phyloP scores from a whole-genome alignment of 1,140 invertebrate genomes.

The Sycophila sp. region DNA sequence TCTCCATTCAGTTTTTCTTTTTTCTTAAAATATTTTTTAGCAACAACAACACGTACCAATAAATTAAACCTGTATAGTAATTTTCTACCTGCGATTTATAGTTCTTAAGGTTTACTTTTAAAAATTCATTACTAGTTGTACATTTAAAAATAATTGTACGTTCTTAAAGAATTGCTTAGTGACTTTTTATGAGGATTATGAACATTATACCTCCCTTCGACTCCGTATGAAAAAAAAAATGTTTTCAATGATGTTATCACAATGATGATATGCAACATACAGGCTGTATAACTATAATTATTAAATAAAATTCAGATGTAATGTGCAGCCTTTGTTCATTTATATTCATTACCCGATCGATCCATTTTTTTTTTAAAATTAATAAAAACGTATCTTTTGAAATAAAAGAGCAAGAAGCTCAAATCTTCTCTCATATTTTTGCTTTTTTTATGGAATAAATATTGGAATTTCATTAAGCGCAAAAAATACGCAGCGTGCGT shows the following conservation, averaged over 20 bases:
- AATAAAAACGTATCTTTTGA: no score
- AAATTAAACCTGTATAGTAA: slow-evolving; percentile 43
- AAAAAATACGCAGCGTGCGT: no score
- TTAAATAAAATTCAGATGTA: slow-evolving; percentile 47
- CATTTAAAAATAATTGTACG: slow-evolving; percentile 51
- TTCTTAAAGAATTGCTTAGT: slow-evolving; percentile 40
- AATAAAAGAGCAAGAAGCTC: no score
- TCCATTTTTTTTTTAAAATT: no score
- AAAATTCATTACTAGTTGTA: slow-evolving; percentile 46
- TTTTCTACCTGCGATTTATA: slow-evolving; percentile 40
- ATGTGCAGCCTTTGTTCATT: slow-evolving; percentile 17
- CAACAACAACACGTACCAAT: not conserved
- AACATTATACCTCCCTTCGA: no score
- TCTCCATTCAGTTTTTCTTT: slow-evolving; percentile 35
- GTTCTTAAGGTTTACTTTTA: slow-evolving; percentile 46
- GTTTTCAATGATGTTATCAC: slow-evolving; percentile 51
- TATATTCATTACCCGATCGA: no score
- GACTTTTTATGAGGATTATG: slow-evolving; percentile 36
- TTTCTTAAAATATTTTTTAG: slow-evolving; percentile 38
- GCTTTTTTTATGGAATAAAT: no score
- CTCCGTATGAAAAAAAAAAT: slow-evolving; percentile 17
- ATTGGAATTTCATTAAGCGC: no score
- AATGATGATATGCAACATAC: slow-evolving; percentile 55
- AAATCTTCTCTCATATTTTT: no score
- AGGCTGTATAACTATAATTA: slow-evolving; percentile 48